These are phyloP conservation scores for Coendou prehensilis DNA, from an alignment of 2,797 vertebrate genomes.

Conservation along the genomic window DNA sequence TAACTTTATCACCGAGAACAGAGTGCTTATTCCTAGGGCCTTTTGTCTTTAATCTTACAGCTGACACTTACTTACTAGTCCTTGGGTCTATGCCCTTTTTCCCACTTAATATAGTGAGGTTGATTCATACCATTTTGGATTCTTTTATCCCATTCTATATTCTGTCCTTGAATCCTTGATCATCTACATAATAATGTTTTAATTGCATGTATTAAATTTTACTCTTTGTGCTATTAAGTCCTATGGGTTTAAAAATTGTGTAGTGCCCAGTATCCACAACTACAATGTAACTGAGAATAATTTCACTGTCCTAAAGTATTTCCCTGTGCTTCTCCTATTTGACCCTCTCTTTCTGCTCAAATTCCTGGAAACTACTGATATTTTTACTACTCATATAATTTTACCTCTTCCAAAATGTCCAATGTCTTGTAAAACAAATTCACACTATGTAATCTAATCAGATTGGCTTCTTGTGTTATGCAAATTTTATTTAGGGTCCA, in stretches of 20 bases:
- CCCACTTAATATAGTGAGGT: too few relatives aligned
- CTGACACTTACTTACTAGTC: too few relatives aligned
- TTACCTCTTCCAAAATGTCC: not conserved
- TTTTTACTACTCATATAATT: not conserved
- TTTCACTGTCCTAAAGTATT: not conserved
- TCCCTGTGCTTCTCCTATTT: not conserved
- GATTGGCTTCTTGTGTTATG: not conserved
- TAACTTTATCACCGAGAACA: not conserved
- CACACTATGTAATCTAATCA: not conserved
- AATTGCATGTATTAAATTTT: not conserved
- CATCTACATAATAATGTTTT: not conserved
- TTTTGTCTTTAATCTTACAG: not conserved
- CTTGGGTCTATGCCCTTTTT: not conserved
- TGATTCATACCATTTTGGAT: too few relatives aligned
- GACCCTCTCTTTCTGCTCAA: too few relatives aligned
- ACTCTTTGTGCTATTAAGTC: not conserved
- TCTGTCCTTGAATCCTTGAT: not conserved
- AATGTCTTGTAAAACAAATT: not conserved
- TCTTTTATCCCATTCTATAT: not conserved
- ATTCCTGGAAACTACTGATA: not conserved
- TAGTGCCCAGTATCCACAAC: not conserved
- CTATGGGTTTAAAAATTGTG: not conserved
- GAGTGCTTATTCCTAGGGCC: not conserved
- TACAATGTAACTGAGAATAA: not conserved
- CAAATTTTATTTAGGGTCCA: not conserved